Evolutionary conservation across 2,113 vertebrate genomes (phyloP), one percentile per base, ranked within the genome.

Genomic region (Cavia porcellus): DNA sequence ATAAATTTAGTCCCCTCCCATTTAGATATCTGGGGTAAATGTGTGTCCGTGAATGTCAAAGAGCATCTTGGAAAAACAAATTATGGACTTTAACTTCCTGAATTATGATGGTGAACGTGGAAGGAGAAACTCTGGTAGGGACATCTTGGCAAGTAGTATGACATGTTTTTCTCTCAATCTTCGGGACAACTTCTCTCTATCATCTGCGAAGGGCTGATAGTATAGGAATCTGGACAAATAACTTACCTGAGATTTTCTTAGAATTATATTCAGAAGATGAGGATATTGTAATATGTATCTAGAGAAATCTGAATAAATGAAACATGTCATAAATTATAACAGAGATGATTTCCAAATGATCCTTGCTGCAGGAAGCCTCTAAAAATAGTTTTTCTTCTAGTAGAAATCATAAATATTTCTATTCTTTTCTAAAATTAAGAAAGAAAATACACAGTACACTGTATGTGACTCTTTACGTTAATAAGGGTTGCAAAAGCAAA

Each of bases 301-400:
- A 92, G 14, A 84, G 30, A 92, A 92, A 24, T 79, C 35, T 32
- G 38, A 86, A 38, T 62, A 80, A 91, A 13, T 85, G 22, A 90
- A 84, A 15, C 13, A 9, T 85, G 8, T 59, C 86, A 68, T 64
- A 74, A 66, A 59, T 74, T 62, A 70, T 81, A 45, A 75, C 9
- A 90, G 45, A 92, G 38, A 66, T 55, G 38, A 66, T 35, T 14
- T 38, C 25, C 35, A 61, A 83, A 25, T 35, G 42, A 55, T 80
- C n/a, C 22, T 30, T 86, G 80, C 66, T 66, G 0, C 59, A 10
- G n/a, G 28, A 61, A 93, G 17, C 4, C 32, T 59, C 50, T 42
- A 84, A 93, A 15, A 96, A 94, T 70, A 72, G 45, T 62, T 57
- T 66, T 93, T 82, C 52, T 68, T 30, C 38, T 38, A 95, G 62